Conservation (phyloP, 2,888 invertebrate species). For the Prenolepis imparis region DNA sequence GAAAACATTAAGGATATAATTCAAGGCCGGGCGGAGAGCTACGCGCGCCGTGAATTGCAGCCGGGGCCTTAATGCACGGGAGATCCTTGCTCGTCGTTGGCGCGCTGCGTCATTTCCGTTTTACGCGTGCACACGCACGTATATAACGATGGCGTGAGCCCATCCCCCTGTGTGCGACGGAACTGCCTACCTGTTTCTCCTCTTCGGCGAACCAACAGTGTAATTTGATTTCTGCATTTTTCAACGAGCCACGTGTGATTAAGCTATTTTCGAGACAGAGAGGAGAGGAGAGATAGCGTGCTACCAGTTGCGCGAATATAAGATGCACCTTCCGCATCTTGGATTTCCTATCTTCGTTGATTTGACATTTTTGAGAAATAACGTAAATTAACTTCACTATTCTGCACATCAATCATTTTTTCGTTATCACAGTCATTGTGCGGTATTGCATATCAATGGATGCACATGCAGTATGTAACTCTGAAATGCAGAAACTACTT, state of each 20-base stretch:
- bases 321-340: neutral
- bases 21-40: slow-evolving; percentile 75
- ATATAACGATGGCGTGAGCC: slow-evolving; percentile 14
- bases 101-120: slow-evolving; percentile 82
- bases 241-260: slow-evolving; percentile 46
- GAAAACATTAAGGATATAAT: slow-evolving; percentile 84
- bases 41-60: slow-evolving; percentile 63
- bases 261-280: slow-evolving; percentile 47
- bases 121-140: slow-evolving; percentile 38
- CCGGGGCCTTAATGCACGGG: slow-evolving; percentile 69
- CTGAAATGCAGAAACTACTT: neutral
- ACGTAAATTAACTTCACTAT: neutral
- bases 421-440: neutral
- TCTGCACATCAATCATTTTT: neutral
- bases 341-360: neutral
- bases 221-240: slow-evolving; percentile 58
- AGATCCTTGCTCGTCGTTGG: slow-evolving; percentile 27
- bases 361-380: neutral
- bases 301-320: slow-evolving; percentile 16
- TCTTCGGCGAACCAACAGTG: slow-evolving; percentile 18
- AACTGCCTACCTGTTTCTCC: slow-evolving; percentile 39
- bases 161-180: slow-evolving; percentile 4
- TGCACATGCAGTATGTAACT: neutral
- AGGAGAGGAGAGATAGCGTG: slow-evolving; percentile 6
- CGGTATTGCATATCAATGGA: neutral